Evolutionary conservation across 2,113 vertebrate genomes (phyloP).

Genomic region (Urocitellus parryii): DNA sequence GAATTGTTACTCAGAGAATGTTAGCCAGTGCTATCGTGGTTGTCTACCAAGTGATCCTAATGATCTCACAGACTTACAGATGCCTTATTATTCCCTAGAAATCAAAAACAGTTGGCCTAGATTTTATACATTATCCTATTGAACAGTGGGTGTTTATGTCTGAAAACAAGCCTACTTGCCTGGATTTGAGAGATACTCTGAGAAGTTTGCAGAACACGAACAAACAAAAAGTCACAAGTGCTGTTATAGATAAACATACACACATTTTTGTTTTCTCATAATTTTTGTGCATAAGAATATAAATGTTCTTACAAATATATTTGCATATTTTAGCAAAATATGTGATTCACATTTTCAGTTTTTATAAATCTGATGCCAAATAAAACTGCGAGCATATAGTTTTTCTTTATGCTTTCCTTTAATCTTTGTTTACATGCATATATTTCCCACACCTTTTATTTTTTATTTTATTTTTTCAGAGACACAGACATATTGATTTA

Average conservation of each 20-base stretch:
- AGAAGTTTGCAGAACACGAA: neutral
- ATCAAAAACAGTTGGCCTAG: neutral
- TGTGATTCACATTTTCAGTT: neutral
- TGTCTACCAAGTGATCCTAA: neutral
- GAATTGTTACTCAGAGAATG: neutral
- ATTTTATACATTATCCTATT: neutral
- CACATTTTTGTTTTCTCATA: neutral
- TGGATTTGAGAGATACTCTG: neutral
- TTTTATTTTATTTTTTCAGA: no score
- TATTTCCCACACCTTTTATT: neutral
- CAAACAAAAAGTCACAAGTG: neutral
- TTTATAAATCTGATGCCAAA: neutral
- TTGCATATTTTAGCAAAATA: neutral
- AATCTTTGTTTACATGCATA: neutral
- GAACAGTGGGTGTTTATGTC: neutral
- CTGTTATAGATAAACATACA: neutral
- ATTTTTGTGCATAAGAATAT: neutral
- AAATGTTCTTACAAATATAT: neutral
- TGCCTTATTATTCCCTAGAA: neutral
- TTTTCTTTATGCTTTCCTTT: neutral
- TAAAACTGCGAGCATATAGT: neutral
- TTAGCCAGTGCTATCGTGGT: neutral
- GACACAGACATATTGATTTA: no score
- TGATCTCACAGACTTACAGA: neutral
- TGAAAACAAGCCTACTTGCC: neutral